Percentiles rank a stretch among this genome's conserved stretches.
phyloP scores from a whole-genome alignment of 2,888 invertebrate genomes.

The Temnothorax rugatulus region DNA sequence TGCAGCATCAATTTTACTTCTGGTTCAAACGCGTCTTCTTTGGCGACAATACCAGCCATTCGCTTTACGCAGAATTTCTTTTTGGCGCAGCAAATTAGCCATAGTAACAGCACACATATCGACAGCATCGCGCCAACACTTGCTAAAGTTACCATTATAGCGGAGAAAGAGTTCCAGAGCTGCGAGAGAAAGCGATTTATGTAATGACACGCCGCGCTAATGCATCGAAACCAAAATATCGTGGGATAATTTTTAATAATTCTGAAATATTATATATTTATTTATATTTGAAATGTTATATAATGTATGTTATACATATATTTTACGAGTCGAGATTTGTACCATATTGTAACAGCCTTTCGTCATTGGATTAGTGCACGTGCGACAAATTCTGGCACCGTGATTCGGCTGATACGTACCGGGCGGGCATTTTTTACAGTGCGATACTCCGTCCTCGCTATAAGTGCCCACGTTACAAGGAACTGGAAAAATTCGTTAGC shows the following conservation, averaged over 20 bases:
- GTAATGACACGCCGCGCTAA: background rate
- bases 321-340: slow-evolving; percentile 9
- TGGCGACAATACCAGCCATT: slow-evolving; percentile 39
- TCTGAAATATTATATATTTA: background rate
- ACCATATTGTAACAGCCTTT: slow-evolving; percentile 81
- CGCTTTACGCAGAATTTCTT: slow-evolving; percentile 49
- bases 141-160: slow-evolving; percentile 68
- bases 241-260: background rate
- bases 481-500: slow-evolving; percentile 69
- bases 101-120: slow-evolving; percentile 69
- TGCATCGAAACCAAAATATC: background rate
- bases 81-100: slow-evolving; percentile 71
- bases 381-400: slow-evolving; percentile 78
- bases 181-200: slow-evolving; percentile 42
- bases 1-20: slow-evolving; percentile 20
- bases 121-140: slow-evolving; percentile 69
- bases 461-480: slow-evolving; percentile 80
- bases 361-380: slow-evolving; percentile 81
- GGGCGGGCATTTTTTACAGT: slow-evolving; percentile 78
- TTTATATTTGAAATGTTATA: too few relatives aligned
- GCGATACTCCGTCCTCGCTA: slow-evolving; percentile 79
- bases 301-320: background rate
- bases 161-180: slow-evolving; percentile 77
- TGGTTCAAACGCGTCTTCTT: slow-evolving; percentile 48
- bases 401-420: slow-evolving; percentile 80